Conservation (phyloP, 2,888 invertebrate genomes). For the Erynnis tages region DNA sequence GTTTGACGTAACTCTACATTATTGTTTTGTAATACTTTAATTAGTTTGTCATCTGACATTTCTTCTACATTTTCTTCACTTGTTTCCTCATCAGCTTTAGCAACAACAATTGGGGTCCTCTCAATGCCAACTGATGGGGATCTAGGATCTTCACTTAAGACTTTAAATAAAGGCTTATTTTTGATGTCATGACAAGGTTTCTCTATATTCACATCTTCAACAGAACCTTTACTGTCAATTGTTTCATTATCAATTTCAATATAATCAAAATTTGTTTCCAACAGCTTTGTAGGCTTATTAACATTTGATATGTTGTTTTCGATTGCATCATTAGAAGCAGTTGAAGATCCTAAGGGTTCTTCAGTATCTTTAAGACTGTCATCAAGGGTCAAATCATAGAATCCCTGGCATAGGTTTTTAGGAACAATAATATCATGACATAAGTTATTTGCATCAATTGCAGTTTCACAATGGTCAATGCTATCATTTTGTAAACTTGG, state of each 20-base stretch:
- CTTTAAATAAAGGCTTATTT: conserved; percentile 49
- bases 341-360: conserved; percentile 66
- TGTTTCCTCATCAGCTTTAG: conserved; percentile 47
- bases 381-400: conserved; percentile 60
- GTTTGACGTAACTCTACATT: conserved; percentile 58
- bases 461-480: conserved; percentile 46
- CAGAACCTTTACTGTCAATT: conserved; percentile 45
- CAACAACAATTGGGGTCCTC: conserved; percentile 71
- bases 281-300: conserved; percentile 65
- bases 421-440: conserved; percentile 58
- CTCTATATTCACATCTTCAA: conserved; percentile 29
- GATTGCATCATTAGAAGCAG: conserved; percentile 65
- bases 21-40: conserved; percentile 66
- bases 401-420: conserved; percentile 66
- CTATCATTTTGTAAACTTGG: conserved; percentile 48
- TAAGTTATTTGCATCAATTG: conserved; percentile 45
- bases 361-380: conserved; percentile 59
- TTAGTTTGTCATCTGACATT: conserved; percentile 72
- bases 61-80: conserved; percentile 65
- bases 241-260: conserved; percentile 54
- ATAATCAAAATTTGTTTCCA: conserved; percentile 84
- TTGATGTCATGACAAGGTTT: conserved; percentile 35
- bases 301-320: conserved; percentile 54
- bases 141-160: conserved; percentile 67
- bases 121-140: conserved; percentile 74